Evolutionary conservation across 2,888 invertebrate species (phyloP), one percentile per base, ranked within the genome.

Genomic region (Pedicia rivosa): DNA sequence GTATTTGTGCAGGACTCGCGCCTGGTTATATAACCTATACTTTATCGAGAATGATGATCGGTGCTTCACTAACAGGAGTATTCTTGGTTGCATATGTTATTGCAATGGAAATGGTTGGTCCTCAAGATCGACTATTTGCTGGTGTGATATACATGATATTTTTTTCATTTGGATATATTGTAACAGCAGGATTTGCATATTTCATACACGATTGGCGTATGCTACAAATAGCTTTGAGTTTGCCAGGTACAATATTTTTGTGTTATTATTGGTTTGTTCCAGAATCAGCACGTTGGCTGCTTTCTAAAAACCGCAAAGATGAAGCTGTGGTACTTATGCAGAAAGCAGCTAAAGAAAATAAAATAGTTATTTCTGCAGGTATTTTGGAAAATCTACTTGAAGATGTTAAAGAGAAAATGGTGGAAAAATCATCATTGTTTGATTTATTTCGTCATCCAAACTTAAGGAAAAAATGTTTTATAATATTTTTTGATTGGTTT

Each of bases 11-110:
- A 5, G 74, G 74, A 4, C 48, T 78, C 33, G 66, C 78, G 1
- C 78, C 77, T 0, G 74, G 79, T 47, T 77, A 73, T 52, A 66
- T 72, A 50, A 69, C 69, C 30, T 81, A 76, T 50, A 70, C 75
- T 9, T 52, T 74, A 37, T 66, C 74, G 28, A 64, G 82, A 43
- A 57, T 75, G 41, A 53, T 80, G 34, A 69, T 82, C 16, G 82
- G 82, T 10, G 70, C 76, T 9, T 75, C 78, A 8, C 78, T 80
- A 7, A 78, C 79, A 5, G 81, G 81, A 2, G 76, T 80, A 9
- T 82, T 81, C 50, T 62, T 81, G 40, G 79, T 81, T 15, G 77
- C 79, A 30, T 82, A 81, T 55, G 81, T 81, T 33, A 75, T 82
- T 46, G 78, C 80, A 69, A 64, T 64, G 59, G 77, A 78, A 60